Conservation (phyloP, 2,797 vertebrate species). For the Hyperoplus lanceolatus region DNA sequence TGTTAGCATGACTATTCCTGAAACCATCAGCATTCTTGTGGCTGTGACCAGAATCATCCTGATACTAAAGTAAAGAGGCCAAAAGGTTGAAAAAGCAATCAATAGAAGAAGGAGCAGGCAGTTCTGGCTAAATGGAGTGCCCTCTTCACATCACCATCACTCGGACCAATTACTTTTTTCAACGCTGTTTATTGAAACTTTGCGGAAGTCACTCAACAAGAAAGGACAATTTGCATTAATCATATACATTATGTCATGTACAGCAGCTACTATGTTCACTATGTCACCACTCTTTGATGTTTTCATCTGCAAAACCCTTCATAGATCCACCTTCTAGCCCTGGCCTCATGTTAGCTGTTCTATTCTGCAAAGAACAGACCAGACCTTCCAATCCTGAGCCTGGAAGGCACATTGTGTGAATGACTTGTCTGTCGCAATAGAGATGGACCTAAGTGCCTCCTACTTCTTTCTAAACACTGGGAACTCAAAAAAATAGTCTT, state of each 20-base stretch:
- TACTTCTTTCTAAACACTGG: slow-evolving; percentile 89
- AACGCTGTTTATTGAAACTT: slow-evolving; percentile 4
- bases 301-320: slow-evolving; percentile 35
- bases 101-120: neutral
- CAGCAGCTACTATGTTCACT: slow-evolving; percentile 26
- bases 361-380: slow-evolving; percentile 32
- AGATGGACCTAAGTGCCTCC: slow-evolving; percentile 96
- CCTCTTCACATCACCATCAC: neutral
- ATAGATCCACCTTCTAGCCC: slow-evolving; percentile 9
- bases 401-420: slow-evolving; percentile 21
- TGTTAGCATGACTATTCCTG: neutral
- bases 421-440: slow-evolving; percentile 75
- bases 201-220: neutral
- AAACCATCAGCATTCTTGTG: neutral
- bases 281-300: neutral
- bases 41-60: neutral
- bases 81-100: neutral
- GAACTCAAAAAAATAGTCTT: slow-evolving; percentile 70
- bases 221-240: neutral
- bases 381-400: slow-evolving; percentile 53
- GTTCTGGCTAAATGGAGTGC: neutral
- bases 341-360: slow-evolving; percentile 23
- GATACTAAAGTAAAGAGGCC: neutral
- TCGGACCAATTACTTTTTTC: neutral
- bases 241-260: neutral